Evolutionary conservation across 2,888 invertebrate genomes (phyloP), one percentile per base, ranked within the genome.

Genomic region (Drosophila affinis): DNA sequence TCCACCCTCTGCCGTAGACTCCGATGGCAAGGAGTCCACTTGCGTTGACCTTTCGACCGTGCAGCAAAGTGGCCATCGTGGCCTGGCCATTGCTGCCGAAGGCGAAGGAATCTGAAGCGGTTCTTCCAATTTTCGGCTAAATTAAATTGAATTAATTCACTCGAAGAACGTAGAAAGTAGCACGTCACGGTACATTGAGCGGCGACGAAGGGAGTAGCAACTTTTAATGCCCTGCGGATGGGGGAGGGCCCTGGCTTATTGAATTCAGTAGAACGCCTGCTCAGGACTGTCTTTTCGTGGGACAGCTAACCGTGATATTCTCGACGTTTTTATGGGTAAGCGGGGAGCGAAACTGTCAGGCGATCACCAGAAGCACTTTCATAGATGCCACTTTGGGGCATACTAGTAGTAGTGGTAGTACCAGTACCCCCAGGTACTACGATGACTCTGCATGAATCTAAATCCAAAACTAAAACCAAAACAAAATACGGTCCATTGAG

Each of bases 101-200:
- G 48, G 34, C 51, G 27, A 29, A 64, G 69, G 68, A 80, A 83
- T 80, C 73, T 81, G 67, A 68, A 68, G 73, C 78, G 87, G 78
- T 76, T 81, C 83, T 81, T 83, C 69, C 73, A 87, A 87, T 81
- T 81, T 81, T 81, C 84, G 69, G 78, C 81, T 84, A 81, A 81
- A 81, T 87, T 81, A 81, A 87, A 87, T 84, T 78, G 72, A 70
- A 70, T 70, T 70, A 70, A 71, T 69, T 69, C 70, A 69, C 70
- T 69, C 52, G 52, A 58, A 77, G 78, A 69, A 45, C 63, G n/a
- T 4, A 10, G 18, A 78, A 39, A 14, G 14, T 14, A 14, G 70
- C 61, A 76, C 61, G 62, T 70, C 64, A 81, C 84, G 78, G 73
- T 76, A 87, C 84, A 86, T 81, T 81, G 72, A 80, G 68, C 70